Base-by-base conservation (phyloP, 2,797 vertebrate genomes). In the Notoglanidium macrostoma region DNA sequence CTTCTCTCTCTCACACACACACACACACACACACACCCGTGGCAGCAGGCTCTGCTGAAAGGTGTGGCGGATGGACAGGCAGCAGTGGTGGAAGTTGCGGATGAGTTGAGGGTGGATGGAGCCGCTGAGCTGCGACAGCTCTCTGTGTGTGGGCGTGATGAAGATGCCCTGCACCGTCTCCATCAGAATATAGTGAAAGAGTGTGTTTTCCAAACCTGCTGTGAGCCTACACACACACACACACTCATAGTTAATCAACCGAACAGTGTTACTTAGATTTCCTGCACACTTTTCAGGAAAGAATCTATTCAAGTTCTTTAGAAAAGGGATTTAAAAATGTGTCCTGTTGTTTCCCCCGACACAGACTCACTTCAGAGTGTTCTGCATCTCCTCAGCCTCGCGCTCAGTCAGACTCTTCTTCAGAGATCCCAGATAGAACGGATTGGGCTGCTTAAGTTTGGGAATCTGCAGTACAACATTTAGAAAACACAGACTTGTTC, bases 111-210 rank as follows among this genome's bases (percentile, higher is more conserved):
- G 96, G 90, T 99, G 98, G 85, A 99, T 93, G 86, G 96, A 95
- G 90, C 98, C 97, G 7, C 96, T 94, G 0, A 99, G 97, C 91
- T 95, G 96, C 73, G 95, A 94, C 87, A 98, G 94, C 63, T 99
- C 97, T 89, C 94, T 95, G 92, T 97, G 96, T 73, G 98, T 97
- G 26, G 98, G 98, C 63, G 97, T 96, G 86, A 99, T 97, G 92
- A 99, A 98, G 93, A 99, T 97, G 40, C 98, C 98, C 93, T 98
- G 97, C 90, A 97, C 94, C 0, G 94, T 96, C 93, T 99, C 98
- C 95, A 99, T 95, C 91, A 96, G 95, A 9, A 99, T 93, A 19
- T 99, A 99, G 92, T 99, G 98, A 93, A 99, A 99, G 89, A 99
- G 95, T 2, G 97, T 98, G 92, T 98, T 99, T 93, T 99, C 98